phyloP scores from a whole-genome alignment of 2,888 invertebrate genomes.

The Pyrocoelia pectoralis region DNA sequence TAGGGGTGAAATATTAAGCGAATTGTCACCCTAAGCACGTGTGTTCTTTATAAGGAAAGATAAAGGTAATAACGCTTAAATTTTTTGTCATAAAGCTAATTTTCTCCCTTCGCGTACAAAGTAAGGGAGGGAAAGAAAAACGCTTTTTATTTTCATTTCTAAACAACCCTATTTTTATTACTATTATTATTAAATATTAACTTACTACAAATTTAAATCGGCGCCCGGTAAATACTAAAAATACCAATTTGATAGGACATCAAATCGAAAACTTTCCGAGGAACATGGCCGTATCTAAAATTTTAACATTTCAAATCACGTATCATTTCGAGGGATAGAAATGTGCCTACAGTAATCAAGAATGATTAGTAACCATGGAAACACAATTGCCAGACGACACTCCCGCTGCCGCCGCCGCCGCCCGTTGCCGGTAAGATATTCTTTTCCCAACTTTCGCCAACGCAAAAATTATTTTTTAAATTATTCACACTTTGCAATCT shows the following conservation, averaged over 20 bases:
- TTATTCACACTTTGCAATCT: neutral
- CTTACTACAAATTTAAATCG: too few species aligned
- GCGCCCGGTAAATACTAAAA: too few species aligned
- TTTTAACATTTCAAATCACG: conserved; percentile 49
- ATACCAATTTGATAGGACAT: too few species aligned
- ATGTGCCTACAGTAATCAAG: conserved; percentile 52
- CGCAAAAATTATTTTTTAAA: conserved; percentile 21
- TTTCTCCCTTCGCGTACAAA: conserved; percentile 16
- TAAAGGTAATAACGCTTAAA: conserved; percentile 35
- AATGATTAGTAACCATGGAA: conserved; percentile 55
- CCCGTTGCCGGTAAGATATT: conserved; percentile 24
- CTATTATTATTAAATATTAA: too few species aligned
- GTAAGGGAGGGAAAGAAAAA: neutral
- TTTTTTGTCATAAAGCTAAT: conserved; percentile 32
- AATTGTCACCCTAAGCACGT: conserved; percentile 40
- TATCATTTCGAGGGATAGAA: conserved; percentile 48
- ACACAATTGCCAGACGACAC: conserved; percentile 41
- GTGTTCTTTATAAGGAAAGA: conserved; percentile 38
- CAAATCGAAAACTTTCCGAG: conserved; percentile 12
- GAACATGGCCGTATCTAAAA: conserved; percentile 15
- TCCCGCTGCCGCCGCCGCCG: conserved; percentile 13
- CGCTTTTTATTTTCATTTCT: conserved; percentile 10
- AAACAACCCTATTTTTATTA: neutral
- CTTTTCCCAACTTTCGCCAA: conserved; percentile 26
- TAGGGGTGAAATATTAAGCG: conserved; percentile 40